Percentiles rank a stretch among this genome's conserved stretches.
phyloP scores from a whole-genome alignment of 2,797 vertebrate species.

The Macrochelys suwanniensis region DNA sequence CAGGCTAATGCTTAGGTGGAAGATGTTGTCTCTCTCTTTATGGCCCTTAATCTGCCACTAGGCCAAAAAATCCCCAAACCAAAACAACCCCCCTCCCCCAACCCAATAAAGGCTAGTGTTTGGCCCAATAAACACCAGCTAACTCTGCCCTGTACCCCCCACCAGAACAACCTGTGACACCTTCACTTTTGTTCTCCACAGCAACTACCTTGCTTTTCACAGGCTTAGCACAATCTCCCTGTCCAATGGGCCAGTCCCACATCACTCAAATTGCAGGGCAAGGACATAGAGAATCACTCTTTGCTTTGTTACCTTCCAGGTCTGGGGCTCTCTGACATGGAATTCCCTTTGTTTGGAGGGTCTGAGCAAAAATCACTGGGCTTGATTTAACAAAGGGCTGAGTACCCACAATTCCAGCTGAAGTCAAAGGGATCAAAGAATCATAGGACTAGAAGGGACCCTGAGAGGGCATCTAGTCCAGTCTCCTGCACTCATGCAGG shows the following conservation, averaged over 20 bases:
- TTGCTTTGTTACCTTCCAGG: background rate
- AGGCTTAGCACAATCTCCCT: background rate
- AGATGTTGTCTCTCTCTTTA: background rate
- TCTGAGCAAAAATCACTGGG: background rate
- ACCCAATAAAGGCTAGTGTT: background rate
- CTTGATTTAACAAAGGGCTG: background rate
- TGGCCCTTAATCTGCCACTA: no score
- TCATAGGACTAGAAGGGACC: no score
- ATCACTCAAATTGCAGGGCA: background rate
- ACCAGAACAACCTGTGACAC: accelerated
- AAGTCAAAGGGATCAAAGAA: background rate
- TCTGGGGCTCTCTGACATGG: background rate
- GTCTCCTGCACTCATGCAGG: no score
- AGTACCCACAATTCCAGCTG: background rate
- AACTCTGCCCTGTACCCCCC: accelerated
- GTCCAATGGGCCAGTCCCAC: background rate
- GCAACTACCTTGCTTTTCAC: background rate
- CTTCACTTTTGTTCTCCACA: background rate
- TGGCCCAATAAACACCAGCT: background rate
- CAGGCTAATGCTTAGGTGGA: background rate
- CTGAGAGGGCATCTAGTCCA: no score
- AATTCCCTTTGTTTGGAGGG: background rate
- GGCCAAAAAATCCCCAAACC: background rate
- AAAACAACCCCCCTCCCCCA: background rate
- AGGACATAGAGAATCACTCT: background rate